Conservation (phyloP, 2,113 vertebrate species). For the Zeus faber region DNA sequence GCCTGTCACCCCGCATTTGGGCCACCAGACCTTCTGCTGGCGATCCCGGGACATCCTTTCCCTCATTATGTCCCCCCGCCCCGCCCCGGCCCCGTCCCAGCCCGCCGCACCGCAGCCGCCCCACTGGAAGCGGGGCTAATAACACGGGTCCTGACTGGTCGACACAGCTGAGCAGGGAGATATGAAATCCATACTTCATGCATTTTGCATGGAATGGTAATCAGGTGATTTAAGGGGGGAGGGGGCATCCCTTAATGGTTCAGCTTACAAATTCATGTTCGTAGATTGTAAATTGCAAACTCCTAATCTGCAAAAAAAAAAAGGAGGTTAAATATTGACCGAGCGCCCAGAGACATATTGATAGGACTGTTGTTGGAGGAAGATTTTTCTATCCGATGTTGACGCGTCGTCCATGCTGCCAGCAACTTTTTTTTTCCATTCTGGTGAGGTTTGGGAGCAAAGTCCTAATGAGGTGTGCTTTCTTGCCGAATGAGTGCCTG, state of each 20-base stretch:
- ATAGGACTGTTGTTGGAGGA: not conserved
- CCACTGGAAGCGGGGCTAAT: conserved; percentile 59
- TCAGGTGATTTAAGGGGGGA: conserved; percentile 40
- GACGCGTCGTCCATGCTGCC: not conserved
- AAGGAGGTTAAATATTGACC: not conserved
- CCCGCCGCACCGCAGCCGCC: conserved; percentile 3
- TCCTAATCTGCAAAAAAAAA: not conserved
- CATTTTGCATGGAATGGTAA: conserved; percentile 63
- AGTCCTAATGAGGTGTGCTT: conserved; percentile 48
- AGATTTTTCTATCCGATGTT: not conserved
- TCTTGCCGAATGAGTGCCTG: conserved; percentile 50
- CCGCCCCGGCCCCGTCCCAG: not conserved
- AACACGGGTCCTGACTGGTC: conserved; percentile 55
- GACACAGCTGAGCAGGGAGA: conserved; percentile 55
- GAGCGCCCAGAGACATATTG: not conserved
- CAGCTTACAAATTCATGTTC: conserved; percentile 19
- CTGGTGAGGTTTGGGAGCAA: conserved; percentile 30
- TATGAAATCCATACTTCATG: conserved; percentile 69
- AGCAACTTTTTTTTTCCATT: conserved; percentile 14
- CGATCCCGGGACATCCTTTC: conserved; percentile 48
- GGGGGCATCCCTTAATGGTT: conserved; percentile 30
- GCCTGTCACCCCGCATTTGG: conserved; percentile 67
- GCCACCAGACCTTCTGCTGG: conserved; percentile 40
- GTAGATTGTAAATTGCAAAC: not conserved
- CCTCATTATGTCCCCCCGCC: conserved; percentile 62